These are phyloP conservation scores for Drosophila willistoni DNA, from an alignment of 1,140 invertebrate species.

Conservation along the genomic window DNA sequence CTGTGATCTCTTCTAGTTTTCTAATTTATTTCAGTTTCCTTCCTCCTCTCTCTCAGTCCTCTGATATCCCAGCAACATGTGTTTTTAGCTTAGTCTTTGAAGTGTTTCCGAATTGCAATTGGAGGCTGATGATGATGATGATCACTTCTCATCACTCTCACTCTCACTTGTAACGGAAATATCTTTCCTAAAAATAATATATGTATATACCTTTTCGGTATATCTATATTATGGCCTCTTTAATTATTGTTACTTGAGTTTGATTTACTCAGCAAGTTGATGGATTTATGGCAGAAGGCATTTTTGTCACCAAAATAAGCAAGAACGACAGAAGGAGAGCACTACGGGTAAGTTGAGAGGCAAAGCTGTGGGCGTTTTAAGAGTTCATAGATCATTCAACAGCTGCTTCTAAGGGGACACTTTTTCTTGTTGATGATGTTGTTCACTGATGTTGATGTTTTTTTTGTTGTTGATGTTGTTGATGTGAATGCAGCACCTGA, in stretches of 20 bases:
- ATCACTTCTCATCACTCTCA: conserved; percentile 56
- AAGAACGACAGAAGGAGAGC: conserved; percentile 16
- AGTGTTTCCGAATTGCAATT: conserved; percentile 52
- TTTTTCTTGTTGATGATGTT: conserved; percentile 9
- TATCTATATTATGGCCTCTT: conserved; percentile 32
- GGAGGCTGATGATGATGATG: conserved; percentile 58
- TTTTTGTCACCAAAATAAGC: conserved; percentile 55
- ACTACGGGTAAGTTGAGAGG: neutral
- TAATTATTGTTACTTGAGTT: conserved; percentile 56
- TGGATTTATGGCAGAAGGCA: conserved; percentile 77
- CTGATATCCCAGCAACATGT: conserved; percentile 68
- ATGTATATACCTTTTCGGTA: conserved; percentile 5
- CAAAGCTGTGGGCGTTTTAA: conserved; percentile 3
- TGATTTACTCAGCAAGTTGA: conserved; percentile 72
- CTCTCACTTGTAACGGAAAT: conserved; percentile 64
- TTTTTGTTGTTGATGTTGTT: conserved; percentile 41
- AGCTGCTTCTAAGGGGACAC: conserved; percentile 23
- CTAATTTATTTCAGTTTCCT: conserved; percentile 71
- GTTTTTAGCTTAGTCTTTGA: conserved; percentile 59
- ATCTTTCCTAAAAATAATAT: conserved; percentile 51
- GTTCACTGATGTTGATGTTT: conserved; percentile 7
- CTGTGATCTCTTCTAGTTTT: conserved; percentile 53
- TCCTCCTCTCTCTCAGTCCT: conserved; percentile 18
- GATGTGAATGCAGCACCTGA: conserved; percentile 67
- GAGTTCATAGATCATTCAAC: conserved; percentile 63